Conservation (phyloP, 2,888 invertebrate genomes). For the Athalia rosae region DNA sequence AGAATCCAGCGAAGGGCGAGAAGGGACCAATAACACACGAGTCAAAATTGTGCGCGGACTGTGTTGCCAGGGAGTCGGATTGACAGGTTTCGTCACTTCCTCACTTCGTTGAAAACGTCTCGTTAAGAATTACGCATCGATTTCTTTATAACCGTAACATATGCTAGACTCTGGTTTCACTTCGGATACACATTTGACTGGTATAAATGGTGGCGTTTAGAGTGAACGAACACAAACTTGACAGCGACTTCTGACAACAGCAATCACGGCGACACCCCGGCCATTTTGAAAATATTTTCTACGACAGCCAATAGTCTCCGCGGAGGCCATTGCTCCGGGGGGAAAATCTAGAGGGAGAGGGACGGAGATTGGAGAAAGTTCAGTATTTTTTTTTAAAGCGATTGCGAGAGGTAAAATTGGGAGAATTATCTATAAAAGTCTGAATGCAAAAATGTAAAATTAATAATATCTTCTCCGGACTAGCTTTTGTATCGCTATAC, state of each 20-base stretch:
- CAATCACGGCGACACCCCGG: slow-evolving; percentile 37
- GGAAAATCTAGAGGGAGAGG: no score
- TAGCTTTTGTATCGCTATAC: no score
- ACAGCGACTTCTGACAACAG: slow-evolving; percentile 4
- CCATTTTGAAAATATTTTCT: slow-evolving; percentile 24
- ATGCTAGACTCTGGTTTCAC: not conserved
- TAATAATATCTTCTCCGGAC: no score
- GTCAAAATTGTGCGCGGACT: slow-evolving; percentile 46
- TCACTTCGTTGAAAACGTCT: not conserved
- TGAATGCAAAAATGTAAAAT: no score
- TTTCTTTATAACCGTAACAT: not conserved
- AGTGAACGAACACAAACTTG: slow-evolving; percentile 34
- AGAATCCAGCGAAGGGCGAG: slow-evolving; percentile 4
- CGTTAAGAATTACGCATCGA: not conserved
- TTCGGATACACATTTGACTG: slow-evolving; percentile 14
- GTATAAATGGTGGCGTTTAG: slow-evolving; percentile 5
- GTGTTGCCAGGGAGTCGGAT: slow-evolving; percentile 65
- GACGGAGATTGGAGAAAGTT: no score
- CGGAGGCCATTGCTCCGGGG: no score
- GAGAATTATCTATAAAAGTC: no score
- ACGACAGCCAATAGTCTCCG: not conserved
- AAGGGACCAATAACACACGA: slow-evolving; percentile 3
- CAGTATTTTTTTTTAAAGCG: no score
- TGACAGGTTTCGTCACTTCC: slow-evolving; percentile 55
- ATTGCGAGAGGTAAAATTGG: no score